Evolutionary conservation across 2,797 vertebrate species (phyloP).

Genomic region (Crax fasciolata): DNA sequence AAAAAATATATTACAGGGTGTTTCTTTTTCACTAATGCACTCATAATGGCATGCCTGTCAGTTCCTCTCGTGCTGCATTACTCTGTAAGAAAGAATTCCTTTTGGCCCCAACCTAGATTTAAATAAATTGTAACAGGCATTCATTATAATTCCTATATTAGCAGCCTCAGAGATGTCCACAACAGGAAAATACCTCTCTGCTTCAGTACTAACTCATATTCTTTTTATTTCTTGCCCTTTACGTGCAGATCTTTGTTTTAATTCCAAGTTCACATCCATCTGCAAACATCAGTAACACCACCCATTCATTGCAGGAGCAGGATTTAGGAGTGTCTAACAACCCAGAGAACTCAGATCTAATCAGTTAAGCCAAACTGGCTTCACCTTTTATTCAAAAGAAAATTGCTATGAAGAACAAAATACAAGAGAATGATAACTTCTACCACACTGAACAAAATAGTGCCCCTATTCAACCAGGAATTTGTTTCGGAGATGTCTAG

Average conservation of each 20-base stretch:
- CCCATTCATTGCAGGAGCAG: rapidly evolving
- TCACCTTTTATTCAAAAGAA: neutral
- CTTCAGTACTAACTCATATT: neutral
- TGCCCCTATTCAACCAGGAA: neutral
- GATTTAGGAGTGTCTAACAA: neutral
- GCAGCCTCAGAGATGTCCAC: neutral
- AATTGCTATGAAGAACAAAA: neutral
- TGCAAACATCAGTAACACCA: neutral
- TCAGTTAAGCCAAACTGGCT: neutral
- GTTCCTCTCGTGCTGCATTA: neutral
- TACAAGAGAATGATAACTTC: neutral
- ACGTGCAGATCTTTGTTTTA: neutral
- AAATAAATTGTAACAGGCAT: neutral
- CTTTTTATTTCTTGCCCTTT: neutral
- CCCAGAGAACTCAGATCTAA: neutral
- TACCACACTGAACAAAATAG: neutral
- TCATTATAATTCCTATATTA: neutral
- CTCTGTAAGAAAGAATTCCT: neutral
- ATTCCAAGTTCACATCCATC: neutral
- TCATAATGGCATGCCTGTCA: neutral
- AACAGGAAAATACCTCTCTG: neutral
- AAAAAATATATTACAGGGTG: neutral
- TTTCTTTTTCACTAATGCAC: neutral
- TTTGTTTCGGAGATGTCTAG: neutral
- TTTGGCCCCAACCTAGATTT: neutral